phyloP scores from a whole-genome alignment of 1,140 invertebrate species.

The Halesus radiatus region DNA sequence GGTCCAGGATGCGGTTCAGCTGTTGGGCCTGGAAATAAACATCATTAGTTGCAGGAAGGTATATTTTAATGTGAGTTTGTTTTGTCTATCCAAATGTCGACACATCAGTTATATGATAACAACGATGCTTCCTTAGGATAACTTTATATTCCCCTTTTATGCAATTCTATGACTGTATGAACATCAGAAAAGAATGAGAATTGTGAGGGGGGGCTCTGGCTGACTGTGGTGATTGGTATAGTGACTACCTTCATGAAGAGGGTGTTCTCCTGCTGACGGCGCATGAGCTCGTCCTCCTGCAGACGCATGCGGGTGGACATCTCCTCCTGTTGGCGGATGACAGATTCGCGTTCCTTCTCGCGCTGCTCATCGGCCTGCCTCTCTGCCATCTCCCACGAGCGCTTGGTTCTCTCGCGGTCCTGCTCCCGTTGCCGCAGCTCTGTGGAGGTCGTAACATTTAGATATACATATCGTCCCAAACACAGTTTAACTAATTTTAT shows the following conservation, averaged over 20 bases:
- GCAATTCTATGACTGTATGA: constrained; percentile 30
- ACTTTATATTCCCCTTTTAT: constrained; percentile 29
- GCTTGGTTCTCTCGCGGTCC: constrained; percentile 87
- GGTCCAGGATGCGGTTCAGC: constrained; percentile 74
- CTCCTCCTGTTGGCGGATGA: constrained; percentile 81
- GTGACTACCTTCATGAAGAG: constrained; percentile 81
- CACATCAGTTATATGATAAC: constrained; percentile 24
- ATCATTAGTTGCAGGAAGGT: background rate
- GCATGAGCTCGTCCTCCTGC: constrained; percentile 86
- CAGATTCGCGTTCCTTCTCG: constrained; percentile 79
- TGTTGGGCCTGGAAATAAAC: constrained; percentile 69
- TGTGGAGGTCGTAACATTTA: constrained; percentile 59
- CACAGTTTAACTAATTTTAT: background rate
- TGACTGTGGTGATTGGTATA: background rate
- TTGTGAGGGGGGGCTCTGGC: constrained; percentile 21
- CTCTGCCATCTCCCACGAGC: constrained; percentile 90
- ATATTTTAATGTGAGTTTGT: too few species aligned
- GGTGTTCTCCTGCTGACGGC: constrained; percentile 85
- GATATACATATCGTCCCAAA: background rate
- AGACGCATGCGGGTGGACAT: constrained; percentile 80
- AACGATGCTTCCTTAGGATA: constrained; percentile 42
- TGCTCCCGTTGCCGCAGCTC: constrained; percentile 88
- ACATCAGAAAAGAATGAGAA: constrained; percentile 27
- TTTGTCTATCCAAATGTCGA: constrained; percentile 44
- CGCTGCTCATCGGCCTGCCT: constrained; percentile 86